Evolutionary conservation across 2,113 vertebrate species (phyloP), one percentile per base, ranked within the genome.

Genomic region (Aviceda subcristata): DNA sequence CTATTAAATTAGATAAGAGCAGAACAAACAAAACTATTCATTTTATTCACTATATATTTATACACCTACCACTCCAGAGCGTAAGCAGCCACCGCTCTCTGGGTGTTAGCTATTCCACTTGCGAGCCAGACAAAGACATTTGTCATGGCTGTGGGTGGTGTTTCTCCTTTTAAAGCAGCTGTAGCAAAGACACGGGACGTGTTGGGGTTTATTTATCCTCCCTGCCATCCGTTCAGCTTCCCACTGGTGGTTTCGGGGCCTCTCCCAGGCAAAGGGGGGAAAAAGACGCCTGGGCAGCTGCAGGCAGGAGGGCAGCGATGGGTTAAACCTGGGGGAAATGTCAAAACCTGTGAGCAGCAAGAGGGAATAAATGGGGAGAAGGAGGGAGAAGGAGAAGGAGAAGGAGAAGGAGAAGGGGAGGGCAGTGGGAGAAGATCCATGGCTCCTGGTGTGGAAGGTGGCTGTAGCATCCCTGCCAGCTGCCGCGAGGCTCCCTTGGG

Each of bases 21-120:
- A 94, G 95, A 96, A 92, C 91, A 97, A 97, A 96, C 96, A 95
- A 92, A 97, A 94, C 91, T 84, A 95, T 96, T 96, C 87, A 84
- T 96, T 96, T 94, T 92, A 76, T 82, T 96, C 94, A 62, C 93
- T 75, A 39, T 41, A 38, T 92, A 78, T 92, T 96, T 96, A 91
- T 84, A 88, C 81, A 91, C 96, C 94, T 86, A 73, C 90, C 50
- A 64, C 91, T 91, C 62, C 13, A 12, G 60, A 73, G 74, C 12
- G 4, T 16, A 30, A 85, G 75, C 90, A 94, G 69, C 56, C 69
- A 30, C 53, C 1, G 5, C 53, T 59, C 73, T 50, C 91, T 15
- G 75, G 63, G 64, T 76, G 76, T 74, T 24, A 43, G 43, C 39
- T 36, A 15, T 60, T 89, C 90, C 62, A 22, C 86, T 79, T 34